Conservation (phyloP, 2,113 vertebrate species). For the Centrocercus urophasianus region DNA sequence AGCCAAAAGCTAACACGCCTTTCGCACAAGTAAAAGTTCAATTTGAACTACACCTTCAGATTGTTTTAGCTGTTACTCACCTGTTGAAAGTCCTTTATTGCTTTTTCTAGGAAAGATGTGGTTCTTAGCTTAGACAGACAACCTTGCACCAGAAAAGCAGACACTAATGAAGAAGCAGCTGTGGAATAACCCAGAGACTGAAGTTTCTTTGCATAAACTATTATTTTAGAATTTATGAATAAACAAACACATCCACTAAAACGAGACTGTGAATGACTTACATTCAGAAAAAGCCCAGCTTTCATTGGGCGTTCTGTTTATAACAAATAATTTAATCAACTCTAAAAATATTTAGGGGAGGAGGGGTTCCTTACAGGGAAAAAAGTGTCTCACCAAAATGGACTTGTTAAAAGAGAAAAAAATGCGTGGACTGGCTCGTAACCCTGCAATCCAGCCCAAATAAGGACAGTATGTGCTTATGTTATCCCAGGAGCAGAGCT, state of each 20-base stretch:
- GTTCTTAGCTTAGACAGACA: neutral
- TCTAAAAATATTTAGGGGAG: conserved; percentile 47
- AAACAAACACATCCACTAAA: conserved; percentile 44
- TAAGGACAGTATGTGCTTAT: conserved; percentile 48
- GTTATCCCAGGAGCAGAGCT: neutral
- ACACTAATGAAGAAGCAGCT: neutral
- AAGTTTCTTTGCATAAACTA: conserved; percentile 13
- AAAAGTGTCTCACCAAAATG: conserved; percentile 33
- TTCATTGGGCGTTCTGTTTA: conserved; percentile 31
- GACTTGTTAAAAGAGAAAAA: conserved; percentile 37
- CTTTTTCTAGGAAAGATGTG: neutral
- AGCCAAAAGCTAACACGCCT: neutral
- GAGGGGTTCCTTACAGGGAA: conserved; percentile 30
- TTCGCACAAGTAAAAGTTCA: neutral
- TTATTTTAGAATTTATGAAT: conserved; percentile 43
- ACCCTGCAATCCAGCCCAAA: conserved; percentile 67
- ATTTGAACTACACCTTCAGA: neutral
- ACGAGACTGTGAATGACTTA: conserved; percentile 52
- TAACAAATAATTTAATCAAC: conserved; percentile 48
- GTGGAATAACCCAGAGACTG: neutral
- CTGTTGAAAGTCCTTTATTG: neutral
- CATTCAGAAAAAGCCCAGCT: conserved; percentile 33
- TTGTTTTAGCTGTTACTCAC: neutral
- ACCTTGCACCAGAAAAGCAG: neutral
- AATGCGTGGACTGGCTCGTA: neutral